Base-by-base conservation (phyloP, 2,888 invertebrate species). In the Scaptomyza flava region DNA sequence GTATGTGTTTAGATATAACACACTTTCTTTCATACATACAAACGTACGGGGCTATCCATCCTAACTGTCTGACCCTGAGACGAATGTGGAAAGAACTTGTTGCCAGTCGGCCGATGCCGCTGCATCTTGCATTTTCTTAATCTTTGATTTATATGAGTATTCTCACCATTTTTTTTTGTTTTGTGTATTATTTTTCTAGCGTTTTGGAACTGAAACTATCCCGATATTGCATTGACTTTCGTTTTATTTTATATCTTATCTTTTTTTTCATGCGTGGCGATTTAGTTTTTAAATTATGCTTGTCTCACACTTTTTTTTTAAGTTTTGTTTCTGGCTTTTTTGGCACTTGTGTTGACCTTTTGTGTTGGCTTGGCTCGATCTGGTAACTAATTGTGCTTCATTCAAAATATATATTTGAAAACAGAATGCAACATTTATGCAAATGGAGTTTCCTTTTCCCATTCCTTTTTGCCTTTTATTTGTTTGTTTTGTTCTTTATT, bases 271-370 rank as follows among this genome's bases (percentile, higher is more conserved):
- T 79, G 82, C 80, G 80, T 81, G 72, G 72, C 75, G 46, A 64
- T 71, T 41, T 68, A 60, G 68, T 77, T 80, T 75, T 69, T 80
- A 68, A 76, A 83, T 78, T 84, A 53, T 73, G 81, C 81, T 85
- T 68, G 61, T 68, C 65, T 70, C 68, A 87, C 81, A 82, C 57
- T 81, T 76, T 68, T 73, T 62, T 77, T 34, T 11, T 3, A 11
- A 34, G 27, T 27, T 27, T 27, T 27, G 5, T 27, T 27, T 27
- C 27, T 27, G 27, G 27, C 27, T 27, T 27, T 27, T 27, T 27
- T 27, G 27, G 27, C 27, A 27, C 5, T 31, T 31, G 31, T 61
- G 61, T 62, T 72, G 4, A 23, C 23, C 23, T 23, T 17, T 17
- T 17, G 17, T 17, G 64, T 23, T 23, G 1, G 23, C 23, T 23